A percentile compares a stretch with the other conserved stretches of the same genome.
These are phyloP conservation scores for Drosophila merina DNA, from an alignment of 2,888 invertebrate genomes.

Conservation along the genomic window DNA sequence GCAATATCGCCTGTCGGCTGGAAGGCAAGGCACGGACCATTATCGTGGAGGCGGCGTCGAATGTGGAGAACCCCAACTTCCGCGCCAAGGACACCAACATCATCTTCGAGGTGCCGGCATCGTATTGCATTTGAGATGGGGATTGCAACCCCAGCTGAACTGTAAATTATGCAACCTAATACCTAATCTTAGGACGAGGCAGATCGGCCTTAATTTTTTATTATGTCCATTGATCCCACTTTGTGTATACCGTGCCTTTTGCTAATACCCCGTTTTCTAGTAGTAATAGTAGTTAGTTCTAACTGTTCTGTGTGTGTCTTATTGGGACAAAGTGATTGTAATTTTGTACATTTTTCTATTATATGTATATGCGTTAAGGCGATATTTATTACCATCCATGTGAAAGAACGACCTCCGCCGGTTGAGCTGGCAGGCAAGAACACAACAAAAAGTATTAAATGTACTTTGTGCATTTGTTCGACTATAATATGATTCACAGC, in stretches of 20 bases:
- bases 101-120: conserved; percentile 83
- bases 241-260: conserved; percentile 45
- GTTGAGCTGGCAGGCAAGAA: conserved; percentile 50
- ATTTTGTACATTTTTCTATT: conserved; percentile 55
- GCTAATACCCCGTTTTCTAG: conserved; percentile 29
- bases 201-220: conserved; percentile 7
- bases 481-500: conserved; percentile 39
- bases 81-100: conserved; percentile 81
- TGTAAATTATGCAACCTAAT: conserved; percentile 58
- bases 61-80: conserved; percentile 82
- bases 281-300: conserved; percentile 31
- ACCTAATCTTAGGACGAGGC: conserved; percentile 1
- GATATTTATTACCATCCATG: conserved; percentile 49
- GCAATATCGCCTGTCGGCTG: conserved; percentile 91
- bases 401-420: conserved; percentile 29
- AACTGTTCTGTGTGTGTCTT: conserved; percentile 35
- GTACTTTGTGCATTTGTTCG: conserved; percentile 75
- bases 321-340: conserved; percentile 20
- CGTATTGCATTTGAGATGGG: conserved; percentile 79
- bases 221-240: conserved; percentile 16
- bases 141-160: conserved; percentile 9
- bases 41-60: conserved; percentile 81
- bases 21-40: conserved; percentile 89
- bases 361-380: conserved; percentile 41
- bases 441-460: conserved; percentile 63